Percentiles rank a stretch among this genome's conserved stretches.
phyloP scores from a whole-genome alignment of 2,113 vertebrate genomes.

The Myotis brandtii region DNA sequence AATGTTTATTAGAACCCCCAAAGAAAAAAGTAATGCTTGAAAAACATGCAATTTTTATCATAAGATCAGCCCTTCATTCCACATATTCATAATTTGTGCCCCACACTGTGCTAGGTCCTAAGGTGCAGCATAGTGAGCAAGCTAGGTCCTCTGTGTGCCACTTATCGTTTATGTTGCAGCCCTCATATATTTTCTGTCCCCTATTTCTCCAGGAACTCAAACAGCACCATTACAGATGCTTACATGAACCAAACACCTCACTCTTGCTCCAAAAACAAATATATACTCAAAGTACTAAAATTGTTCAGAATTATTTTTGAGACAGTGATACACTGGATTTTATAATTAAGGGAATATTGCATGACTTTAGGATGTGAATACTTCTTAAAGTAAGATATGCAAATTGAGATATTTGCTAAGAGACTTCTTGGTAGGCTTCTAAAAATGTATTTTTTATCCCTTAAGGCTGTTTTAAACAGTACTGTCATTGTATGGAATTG shows the following conservation, averaged over 20 bases:
- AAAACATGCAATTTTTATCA: neutral
- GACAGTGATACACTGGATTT: constrained; percentile 11
- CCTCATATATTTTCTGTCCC: neutral
- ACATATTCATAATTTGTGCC: neutral
- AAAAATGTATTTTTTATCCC: constrained; percentile 43
- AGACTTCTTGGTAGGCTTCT: constrained; percentile 6
- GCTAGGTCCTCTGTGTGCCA: neutral
- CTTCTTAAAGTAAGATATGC: constrained; percentile 19
- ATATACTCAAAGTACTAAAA: neutral
- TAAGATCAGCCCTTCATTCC: neutral
- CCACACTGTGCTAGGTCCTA: neutral
- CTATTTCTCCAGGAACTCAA: neutral
- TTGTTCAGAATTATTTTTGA: constrained; percentile 47
- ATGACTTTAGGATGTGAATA: neutral
- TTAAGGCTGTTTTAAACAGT: constrained; percentile 21
- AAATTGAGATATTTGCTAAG: neutral
- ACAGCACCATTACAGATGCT: neutral
- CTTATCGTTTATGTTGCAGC: neutral
- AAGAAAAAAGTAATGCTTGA: neutral
- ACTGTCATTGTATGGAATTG: neutral
- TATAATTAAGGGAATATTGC: constrained; percentile 9
- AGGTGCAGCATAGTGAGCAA: neutral
- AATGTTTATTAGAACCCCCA: neutral
- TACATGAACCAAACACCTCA: neutral
- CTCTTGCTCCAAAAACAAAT: constrained; percentile 4